Evolutionary conservation across 2,888 invertebrate genomes (phyloP), one percentile per base, ranked within the genome.

Genomic region (Leucania comma): DNA sequence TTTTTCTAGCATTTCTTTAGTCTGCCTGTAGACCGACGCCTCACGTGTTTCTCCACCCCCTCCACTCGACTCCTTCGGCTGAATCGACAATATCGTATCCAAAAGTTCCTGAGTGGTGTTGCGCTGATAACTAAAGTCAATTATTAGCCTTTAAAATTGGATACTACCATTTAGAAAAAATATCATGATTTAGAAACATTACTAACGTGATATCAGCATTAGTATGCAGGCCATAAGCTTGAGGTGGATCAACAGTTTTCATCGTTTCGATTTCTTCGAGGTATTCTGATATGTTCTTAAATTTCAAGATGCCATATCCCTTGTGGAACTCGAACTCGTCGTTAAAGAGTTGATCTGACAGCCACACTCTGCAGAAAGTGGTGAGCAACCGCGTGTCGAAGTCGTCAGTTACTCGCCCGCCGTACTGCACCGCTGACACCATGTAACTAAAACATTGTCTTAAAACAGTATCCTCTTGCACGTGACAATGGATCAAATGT

Each of bases 381-480:
- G 97, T 97, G 32, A 99, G 93, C 22, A 99, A 95, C 58, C 98
- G 96, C 87, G 97, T 98, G 90, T 99, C 99, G 89, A 97, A 98
- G 91, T 99, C 98, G 89, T 99, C 99, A 0, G 99, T 99, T 0
- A 99, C 98, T 81, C 98, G 96, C 0, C 99, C 99, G 3, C 98
- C 99, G 89, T 98, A 99, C 88, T 98, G 98, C 2, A 98, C 98
- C 87, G 98, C 98, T 2, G 98, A 98, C 68, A 99, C 95, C 98
- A 99, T 99, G 87, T 99, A 99, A 59, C 98, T 97, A 64, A 14
- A 83, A 84, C 38, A 65, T 24, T 2, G 12, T 42, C 12, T 64
- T 24, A 24, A 46, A 53, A 2, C n/a, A 59, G 12, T 17, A 20
- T 22, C 2, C 17, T n/a, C 14, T 24, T 14, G 9, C 32, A 50